phyloP scores from a whole-genome alignment of 2,888 invertebrate genomes.

The Lasioglossum leucozonium region DNA sequence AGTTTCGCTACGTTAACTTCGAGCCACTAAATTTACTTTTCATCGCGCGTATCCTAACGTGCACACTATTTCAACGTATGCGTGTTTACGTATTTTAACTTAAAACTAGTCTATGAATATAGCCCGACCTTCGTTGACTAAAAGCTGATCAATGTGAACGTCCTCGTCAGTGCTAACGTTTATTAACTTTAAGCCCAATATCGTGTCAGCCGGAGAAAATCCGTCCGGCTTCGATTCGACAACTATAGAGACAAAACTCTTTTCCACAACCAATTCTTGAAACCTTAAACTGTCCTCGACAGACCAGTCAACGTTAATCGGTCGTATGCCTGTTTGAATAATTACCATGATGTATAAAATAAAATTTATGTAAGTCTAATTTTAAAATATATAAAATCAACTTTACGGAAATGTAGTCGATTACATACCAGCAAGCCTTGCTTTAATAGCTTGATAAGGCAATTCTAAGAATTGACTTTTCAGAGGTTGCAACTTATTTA shows the following conservation, averaged over 20 bases:
- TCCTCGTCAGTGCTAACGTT: conserved; percentile 90
- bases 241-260: conserved; percentile 89
- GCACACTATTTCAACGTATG: neutral
- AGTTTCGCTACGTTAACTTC: conserved; percentile 8
- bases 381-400: neutral
- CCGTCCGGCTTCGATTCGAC: conserved; percentile 88
- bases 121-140: conserved; percentile 88
- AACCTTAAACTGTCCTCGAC: conserved; percentile 91
- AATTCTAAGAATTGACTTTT: conserved; percentile 86
- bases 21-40: neutral
- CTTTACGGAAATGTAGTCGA: neutral
- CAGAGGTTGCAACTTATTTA: conserved; percentile 86
- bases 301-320: conserved; percentile 88
- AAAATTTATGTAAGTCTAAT: neutral
- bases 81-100: neutral
- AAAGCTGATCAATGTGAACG: conserved; percentile 88
- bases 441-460: conserved; percentile 89
- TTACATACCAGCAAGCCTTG: conserved; percentile 87
- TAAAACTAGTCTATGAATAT: conserved; percentile 50
- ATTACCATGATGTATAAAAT: conserved; percentile 4
- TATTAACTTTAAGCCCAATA: conserved; percentile 89
- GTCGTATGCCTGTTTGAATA: conserved; percentile 85
- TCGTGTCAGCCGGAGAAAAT: conserved; percentile 87
- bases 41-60: neutral
- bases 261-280: conserved; percentile 89